Conservation (phyloP, 2,888 invertebrate species). For the Sminthurinus aureus region DNA sequence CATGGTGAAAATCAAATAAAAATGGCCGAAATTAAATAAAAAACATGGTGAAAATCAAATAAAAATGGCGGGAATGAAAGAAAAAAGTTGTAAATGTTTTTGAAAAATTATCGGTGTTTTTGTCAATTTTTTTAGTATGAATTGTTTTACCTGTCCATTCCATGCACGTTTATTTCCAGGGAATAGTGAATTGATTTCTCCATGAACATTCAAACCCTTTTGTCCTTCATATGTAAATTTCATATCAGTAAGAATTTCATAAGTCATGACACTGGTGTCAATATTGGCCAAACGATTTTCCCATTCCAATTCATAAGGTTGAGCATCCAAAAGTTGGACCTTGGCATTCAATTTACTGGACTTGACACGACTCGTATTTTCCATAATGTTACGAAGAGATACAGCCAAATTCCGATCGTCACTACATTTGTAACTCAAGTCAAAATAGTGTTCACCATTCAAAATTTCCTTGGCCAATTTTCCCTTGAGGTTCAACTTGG, state of each 20-base stretch:
- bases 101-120: too few relatives aligned
- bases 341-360: constrained; percentile 45
- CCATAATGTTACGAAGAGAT: constrained; percentile 43
- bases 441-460: constrained; percentile 62
- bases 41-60: too few relatives aligned
- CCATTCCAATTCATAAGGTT: constrained; percentile 50
- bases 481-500: constrained; percentile 66
- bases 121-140: too few relatives aligned
- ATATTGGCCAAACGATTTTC: constrained; percentile 50
- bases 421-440: constrained; percentile 42
- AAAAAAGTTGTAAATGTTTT: too few relatives aligned
- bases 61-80: too few relatives aligned
- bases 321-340: constrained; percentile 46
- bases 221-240: constrained; percentile 50
- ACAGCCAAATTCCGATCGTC: constrained; percentile 45
- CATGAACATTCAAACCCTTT: constrained; percentile 45
- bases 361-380: constrained; percentile 42
- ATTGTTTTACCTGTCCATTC: constrained; percentile 49
- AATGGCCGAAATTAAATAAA: too few relatives aligned
- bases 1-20: too few relatives aligned
- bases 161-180: constrained; percentile 51
- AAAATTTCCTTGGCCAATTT: constrained; percentile 64
- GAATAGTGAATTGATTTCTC: constrained; percentile 48
- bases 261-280: constrained; percentile 45
- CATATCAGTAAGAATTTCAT: constrained; percentile 51